phyloP scores from a whole-genome alignment of 1,140 invertebrate species.

The Acyrthosiphon pisum region DNA sequence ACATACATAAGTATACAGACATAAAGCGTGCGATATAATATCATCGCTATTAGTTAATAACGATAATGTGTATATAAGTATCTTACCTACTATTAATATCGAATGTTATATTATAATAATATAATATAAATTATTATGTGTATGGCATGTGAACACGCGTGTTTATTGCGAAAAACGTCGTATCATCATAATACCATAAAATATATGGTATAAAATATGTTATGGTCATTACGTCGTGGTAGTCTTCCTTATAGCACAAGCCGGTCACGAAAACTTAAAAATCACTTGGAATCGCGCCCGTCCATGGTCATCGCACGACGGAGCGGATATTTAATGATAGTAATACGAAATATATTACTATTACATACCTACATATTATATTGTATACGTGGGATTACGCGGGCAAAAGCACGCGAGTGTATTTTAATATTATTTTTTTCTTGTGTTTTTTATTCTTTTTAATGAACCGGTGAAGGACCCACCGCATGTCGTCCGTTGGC shows the following conservation, averaged over 20 bases:
- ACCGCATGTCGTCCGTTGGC: background rate
- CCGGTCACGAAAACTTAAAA: background rate
- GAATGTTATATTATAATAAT: background rate
- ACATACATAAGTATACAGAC: background rate
- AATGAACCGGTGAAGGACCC: background rate
- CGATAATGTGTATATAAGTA: background rate
- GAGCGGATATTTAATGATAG: background rate
- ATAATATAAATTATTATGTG: background rate
- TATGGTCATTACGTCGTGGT: background rate
- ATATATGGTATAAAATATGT: background rate
- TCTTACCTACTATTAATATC: background rate
- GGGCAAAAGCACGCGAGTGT: background rate
- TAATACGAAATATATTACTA: background rate
- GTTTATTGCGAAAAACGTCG: background rate
- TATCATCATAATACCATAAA: background rate
- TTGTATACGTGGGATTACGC: background rate
- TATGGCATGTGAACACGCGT: background rate
- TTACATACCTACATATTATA: background rate
- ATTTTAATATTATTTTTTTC: background rate
- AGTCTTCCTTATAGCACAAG: background rate
- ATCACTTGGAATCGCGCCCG: background rate
- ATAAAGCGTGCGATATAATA: background rate
- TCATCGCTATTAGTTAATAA: background rate
- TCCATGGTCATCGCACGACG: background rate
- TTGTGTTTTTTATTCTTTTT: background rate